Conservation (phyloP, 2,797 vertebrate species). For the Gymnothorax javanicus region DNA sequence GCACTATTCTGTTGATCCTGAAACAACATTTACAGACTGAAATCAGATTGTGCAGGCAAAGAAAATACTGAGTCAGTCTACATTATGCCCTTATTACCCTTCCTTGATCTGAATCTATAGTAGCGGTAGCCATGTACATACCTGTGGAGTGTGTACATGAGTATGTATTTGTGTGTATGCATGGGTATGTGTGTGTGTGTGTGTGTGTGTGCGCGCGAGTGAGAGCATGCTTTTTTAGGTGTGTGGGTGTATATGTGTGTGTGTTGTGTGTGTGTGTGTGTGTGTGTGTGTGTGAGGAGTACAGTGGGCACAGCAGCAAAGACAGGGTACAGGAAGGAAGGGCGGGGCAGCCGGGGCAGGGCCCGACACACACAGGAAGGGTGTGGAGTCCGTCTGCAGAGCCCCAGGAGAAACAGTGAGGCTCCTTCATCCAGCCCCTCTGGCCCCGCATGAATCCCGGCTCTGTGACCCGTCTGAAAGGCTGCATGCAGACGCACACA, state of each 20-base stretch:
- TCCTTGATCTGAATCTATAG: no score
- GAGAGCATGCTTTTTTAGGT: neutral
- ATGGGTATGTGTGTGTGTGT: no score
- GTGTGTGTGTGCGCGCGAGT: no score
- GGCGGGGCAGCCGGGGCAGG: constrained; percentile 76
- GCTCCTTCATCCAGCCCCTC: constrained; percentile 80
- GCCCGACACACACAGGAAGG: constrained; percentile 83
- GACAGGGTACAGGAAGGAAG: constrained; percentile 77
- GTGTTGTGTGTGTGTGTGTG: neutral
- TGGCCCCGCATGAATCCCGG: constrained; percentile 84
- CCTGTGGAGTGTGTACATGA: no score
- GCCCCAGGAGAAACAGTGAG: constrained; percentile 67
- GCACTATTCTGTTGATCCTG: no score
- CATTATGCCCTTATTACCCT: no score
- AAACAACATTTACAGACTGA: no score
- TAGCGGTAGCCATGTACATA: no score
- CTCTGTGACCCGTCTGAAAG: constrained; percentile 85
- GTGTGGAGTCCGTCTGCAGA: constrained; percentile 79
- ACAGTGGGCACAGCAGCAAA: constrained; percentile 30
- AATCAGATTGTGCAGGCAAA: no score
- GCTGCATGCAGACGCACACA: constrained; percentile 80
- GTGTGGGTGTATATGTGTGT: neutral
- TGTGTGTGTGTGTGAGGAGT: constrained; percentile 19
- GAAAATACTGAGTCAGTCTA: no score
- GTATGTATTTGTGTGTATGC: no score